A percentile compares a stretch with the other conserved stretches of the same genome.
Conservation (phyloP, 2,113 vertebrate genomes). For the Sylvilagus bachmani region DNA sequence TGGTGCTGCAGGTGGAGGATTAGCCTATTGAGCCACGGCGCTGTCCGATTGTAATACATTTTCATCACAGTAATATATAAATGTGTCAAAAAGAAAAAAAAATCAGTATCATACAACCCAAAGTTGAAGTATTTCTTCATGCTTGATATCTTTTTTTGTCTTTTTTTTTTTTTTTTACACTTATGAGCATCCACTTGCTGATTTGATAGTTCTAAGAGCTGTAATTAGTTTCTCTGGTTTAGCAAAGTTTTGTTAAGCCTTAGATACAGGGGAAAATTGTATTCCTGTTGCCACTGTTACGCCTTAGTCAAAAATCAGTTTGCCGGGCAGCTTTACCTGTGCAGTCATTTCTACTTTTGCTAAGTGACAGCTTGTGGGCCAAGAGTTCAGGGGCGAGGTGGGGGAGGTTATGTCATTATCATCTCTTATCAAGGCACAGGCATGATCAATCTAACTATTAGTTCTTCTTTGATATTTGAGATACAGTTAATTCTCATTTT, state of each 20-base stretch:
- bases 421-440: background rate
- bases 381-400: background rate
- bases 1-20: no score
- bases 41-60: background rate
- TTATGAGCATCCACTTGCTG: background rate
- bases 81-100: background rate
- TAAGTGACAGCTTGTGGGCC: background rate
- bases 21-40: no score
- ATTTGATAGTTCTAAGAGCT: background rate
- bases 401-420: background rate
- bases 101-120: background rate
- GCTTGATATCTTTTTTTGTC: background rate
- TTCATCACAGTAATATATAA: background rate
- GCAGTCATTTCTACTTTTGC: background rate
- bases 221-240: background rate
- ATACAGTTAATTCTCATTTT: background rate
- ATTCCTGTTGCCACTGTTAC: background rate
- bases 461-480: background rate
- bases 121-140: background rate
- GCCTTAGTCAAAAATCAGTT: background rate
- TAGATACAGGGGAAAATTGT: background rate
- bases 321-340: background rate
- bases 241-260: background rate
- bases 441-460: background rate
- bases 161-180: background rate